A percentile compares a stretch with the other conserved stretches of the same genome.
Conservation (phyloP, 2,888 invertebrate genomes). For the Antheraea assamensis region DNA sequence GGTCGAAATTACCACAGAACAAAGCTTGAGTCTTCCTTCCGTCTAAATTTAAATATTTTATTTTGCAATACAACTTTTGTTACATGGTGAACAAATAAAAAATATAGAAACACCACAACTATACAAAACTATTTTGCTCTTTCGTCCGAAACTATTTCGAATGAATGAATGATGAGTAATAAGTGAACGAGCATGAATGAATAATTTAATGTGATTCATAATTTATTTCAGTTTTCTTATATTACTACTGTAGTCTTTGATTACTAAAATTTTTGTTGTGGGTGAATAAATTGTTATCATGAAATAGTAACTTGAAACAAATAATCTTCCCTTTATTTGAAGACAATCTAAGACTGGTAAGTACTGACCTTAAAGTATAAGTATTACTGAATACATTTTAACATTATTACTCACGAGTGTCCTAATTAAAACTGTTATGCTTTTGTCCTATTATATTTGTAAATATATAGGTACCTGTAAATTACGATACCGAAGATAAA, state of each 20-base stretch:
- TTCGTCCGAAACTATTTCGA: not conserved
- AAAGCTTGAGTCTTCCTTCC: too few species aligned
- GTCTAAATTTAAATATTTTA: too few species aligned
- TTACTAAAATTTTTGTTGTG: conserved; percentile 4
- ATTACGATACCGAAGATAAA: too few species aligned
- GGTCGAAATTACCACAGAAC: too few species aligned
- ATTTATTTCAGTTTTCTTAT: not conserved
- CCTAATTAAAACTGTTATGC: conserved; percentile 14
- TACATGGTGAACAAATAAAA: too few species aligned
- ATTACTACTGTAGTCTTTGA: not conserved
- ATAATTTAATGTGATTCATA: conserved; percentile 3
- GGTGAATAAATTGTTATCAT: conserved; percentile 6
- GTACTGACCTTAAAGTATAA: conserved; percentile 19
- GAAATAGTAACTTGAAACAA: conserved; percentile 14
- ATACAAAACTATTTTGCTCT: not conserved
- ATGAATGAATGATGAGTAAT: conserved; percentile 20
- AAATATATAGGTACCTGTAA: too few species aligned
- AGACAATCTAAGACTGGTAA: conserved; percentile 36
- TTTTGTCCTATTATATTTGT: not conserved
- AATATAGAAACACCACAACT: not conserved
- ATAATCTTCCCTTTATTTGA: conserved; percentile 1
- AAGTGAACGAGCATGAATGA: not conserved
- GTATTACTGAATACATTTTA: conserved; percentile 6
- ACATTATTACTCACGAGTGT: conserved; percentile 34
- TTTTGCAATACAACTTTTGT: too few species aligned